Evolutionary conservation across 2,113 vertebrate species (phyloP).

Genomic region (Melanotaenia duboulayi): DNA sequence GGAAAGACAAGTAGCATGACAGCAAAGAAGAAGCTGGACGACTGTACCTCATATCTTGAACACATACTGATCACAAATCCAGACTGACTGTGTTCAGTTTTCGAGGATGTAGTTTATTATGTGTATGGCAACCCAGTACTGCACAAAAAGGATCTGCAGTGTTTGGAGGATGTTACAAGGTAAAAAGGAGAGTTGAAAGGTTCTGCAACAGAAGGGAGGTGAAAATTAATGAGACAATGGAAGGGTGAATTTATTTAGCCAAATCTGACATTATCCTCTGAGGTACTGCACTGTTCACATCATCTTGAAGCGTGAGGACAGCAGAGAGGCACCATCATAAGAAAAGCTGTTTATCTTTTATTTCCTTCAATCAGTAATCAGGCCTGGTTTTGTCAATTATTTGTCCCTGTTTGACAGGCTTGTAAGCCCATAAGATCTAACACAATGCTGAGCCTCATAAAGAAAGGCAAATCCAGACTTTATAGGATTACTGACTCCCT

Average conservation of each 20-base stretch:
- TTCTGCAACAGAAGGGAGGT: conserved; percentile 35
- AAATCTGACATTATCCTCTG: conserved; percentile 51
- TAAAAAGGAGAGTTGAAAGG: conserved; percentile 12
- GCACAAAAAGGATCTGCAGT: conserved; percentile 27
- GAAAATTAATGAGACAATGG: conserved; percentile 58
- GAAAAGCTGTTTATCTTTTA: conserved; percentile 73
- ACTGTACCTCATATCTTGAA: conserved; percentile 23
- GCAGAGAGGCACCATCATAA: conserved; percentile 33
- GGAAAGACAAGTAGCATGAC: conserved; percentile 2
- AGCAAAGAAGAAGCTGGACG: conserved; percentile 27
- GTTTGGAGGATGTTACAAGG: conserved; percentile 28
- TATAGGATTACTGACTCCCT: conserved; percentile 79
- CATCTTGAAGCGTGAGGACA: conserved; percentile 25
- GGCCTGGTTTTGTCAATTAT: conserved; percentile 75
- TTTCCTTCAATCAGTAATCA: conserved; percentile 72
- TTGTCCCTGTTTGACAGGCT: conserved; percentile 70
- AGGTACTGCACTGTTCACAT: conserved; percentile 28
- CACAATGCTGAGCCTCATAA: conserved; percentile 69
- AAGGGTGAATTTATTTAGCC: conserved; percentile 46
- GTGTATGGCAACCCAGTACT: conserved; percentile 13
- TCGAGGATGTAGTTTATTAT: conserved; percentile 38
- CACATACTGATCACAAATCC: conserved; percentile 54
- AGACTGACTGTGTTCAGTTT: conserved; percentile 59
- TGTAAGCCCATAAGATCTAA: conserved; percentile 72
- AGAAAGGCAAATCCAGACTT: conserved; percentile 78